Conservation (phyloP, 2,797 vertebrate genomes). For the Tenualosa ilisha region DNA sequence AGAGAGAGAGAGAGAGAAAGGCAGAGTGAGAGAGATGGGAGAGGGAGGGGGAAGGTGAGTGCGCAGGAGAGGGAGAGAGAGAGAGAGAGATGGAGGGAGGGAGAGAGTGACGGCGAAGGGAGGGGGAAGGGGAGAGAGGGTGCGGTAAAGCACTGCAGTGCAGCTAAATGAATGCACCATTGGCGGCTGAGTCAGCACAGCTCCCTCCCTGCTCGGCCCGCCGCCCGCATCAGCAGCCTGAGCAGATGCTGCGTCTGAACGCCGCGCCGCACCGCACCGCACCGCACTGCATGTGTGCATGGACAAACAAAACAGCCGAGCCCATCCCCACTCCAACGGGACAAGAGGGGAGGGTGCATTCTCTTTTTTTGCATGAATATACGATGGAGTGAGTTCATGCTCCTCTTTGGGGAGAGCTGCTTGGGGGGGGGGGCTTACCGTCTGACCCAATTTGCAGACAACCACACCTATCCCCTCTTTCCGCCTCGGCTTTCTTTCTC, state of each 20-base stretch:
- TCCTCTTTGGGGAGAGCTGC: slow-evolving; percentile 17
- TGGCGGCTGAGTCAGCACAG: slow-evolving; percentile 78
- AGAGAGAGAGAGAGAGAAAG: neutral
- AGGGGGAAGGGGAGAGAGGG: slow-evolving; percentile 54
- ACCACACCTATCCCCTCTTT: slow-evolving; percentile 55
- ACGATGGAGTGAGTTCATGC: neutral
- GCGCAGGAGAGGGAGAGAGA: neutral
- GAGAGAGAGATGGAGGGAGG: slow-evolving; percentile 9
- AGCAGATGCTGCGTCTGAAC: slow-evolving; percentile 34
- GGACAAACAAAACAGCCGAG: slow-evolving; percentile 17
- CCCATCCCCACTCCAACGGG: neutral
- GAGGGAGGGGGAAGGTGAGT: slow-evolving; percentile 10
- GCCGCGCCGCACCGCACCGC: slow-evolving; percentile 1
- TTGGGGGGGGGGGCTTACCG: slow-evolving; percentile 26
- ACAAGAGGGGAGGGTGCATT: neutral
- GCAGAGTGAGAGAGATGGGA: neutral
- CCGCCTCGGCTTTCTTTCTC: slow-evolving; percentile 9
- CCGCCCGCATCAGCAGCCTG: slow-evolving; percentile 59
- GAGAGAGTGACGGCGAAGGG: slow-evolving; percentile 31
- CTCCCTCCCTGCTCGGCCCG: slow-evolving; percentile 71
- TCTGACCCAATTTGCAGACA: slow-evolving; percentile 64
- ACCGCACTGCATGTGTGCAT: neutral
- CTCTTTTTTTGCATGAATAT: neutral
- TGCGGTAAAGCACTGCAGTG: slow-evolving; percentile 78
- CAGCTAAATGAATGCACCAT: slow-evolving; percentile 84